Evolutionary conservation across 2,113 vertebrate genomes (phyloP).

Genomic region (Chionomys nivalis): DNA sequence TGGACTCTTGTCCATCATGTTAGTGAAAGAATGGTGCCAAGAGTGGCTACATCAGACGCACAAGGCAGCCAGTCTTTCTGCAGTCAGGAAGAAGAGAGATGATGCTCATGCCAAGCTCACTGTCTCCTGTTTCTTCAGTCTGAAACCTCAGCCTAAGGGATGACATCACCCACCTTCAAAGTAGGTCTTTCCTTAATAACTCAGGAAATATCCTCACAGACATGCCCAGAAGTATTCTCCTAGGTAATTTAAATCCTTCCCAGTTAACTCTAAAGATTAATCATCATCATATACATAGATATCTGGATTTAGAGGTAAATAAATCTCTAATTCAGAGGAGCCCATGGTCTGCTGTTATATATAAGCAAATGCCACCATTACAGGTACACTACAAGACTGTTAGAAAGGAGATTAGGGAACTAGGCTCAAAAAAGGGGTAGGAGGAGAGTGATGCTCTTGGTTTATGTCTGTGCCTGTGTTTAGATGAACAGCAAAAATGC

Average conservation of each 20-base stretch:
- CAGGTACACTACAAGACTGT: neutral
- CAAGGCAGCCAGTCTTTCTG: neutral
- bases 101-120: neutral
- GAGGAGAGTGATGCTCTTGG: neutral
- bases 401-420: neutral
- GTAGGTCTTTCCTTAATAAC: neutral
- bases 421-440: neutral
- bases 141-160: neutral
- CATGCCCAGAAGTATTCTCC: no score
- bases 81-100: neutral
- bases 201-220: neutral
- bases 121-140: neutral
- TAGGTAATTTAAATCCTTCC: neutral
- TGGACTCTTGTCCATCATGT: neutral
- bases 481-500: constrained; percentile 18
- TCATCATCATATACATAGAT: neutral
- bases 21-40: neutral
- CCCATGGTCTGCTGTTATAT: neutral
- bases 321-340: constrained; percentile 28
- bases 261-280: neutral
- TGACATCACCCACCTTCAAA: neutral
- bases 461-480: neutral
- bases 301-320: neutral
- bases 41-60: neutral
- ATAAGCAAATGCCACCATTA: neutral